Evolutionary conservation across 1,140 invertebrate species (phyloP).

Genomic region (Drosophila ogumai): DNA sequence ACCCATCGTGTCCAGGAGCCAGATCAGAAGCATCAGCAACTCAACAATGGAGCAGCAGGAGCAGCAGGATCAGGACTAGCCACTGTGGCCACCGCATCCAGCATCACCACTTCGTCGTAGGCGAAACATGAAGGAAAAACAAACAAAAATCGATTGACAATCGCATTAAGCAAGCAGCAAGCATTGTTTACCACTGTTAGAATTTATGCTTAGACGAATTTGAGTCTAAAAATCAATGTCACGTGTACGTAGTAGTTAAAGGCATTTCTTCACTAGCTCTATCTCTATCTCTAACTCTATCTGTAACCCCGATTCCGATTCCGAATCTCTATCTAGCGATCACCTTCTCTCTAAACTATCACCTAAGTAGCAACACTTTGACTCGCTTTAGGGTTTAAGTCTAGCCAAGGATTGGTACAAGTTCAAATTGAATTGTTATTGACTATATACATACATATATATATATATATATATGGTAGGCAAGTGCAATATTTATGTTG

Average conservation of each 20-base stretch:
- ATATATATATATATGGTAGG: constrained; percentile 41
- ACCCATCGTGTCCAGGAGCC: constrained; percentile 94
- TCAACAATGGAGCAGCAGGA: constrained; percentile 3
- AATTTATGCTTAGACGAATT: constrained; percentile 60
- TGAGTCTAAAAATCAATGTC: constrained; percentile 60
- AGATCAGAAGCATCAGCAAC: constrained; percentile 84
- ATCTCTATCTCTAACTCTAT: constrained; percentile 20
- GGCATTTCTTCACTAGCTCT: constrained; percentile 59
- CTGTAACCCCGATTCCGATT: constrained; percentile 3
- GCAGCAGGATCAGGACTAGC: constrained; percentile 19
- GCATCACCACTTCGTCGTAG: constrained; percentile 45
- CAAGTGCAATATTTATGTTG: constrained; percentile 77
- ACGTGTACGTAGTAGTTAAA: constrained; percentile 65
- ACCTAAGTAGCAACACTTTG: constrained; percentile 55
- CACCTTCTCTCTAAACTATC: constrained; percentile 18
- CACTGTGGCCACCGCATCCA: constrained; percentile 24
- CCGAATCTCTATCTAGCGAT: constrained; percentile 29
- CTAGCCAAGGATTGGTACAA: constrained; percentile 65
- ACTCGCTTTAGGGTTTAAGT: constrained; percentile 57
- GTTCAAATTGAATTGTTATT: constrained; percentile 82
- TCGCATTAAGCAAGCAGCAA: constrained; percentile 75
- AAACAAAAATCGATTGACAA: constrained; percentile 70
- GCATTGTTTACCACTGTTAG: constrained; percentile 75
- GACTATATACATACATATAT: constrained; percentile 34
- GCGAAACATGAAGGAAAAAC: constrained; percentile 15